A percentile compares a stretch with the other conserved stretches of the same genome.
These are phyloP conservation scores for Adelges cooleyi DNA, from an alignment of 1,140 invertebrate species.

Conservation along the genomic window DNA sequence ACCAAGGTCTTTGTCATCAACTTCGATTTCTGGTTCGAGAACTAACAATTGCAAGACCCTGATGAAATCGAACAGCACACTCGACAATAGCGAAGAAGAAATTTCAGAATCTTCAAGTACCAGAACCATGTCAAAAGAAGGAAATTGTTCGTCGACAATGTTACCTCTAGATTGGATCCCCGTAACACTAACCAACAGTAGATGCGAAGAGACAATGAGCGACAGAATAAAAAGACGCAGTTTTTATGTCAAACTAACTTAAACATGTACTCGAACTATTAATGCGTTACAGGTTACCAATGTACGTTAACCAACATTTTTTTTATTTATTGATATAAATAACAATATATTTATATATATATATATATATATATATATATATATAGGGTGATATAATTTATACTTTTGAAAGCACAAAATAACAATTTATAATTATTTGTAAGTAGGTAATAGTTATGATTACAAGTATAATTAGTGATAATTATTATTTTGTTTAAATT, in stretches of 20 bases:
- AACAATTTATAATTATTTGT: slow-evolving; percentile 3
- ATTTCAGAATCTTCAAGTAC: too few species aligned
- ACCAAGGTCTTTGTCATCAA: background rate
- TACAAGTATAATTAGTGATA: too few species aligned
- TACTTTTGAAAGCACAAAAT: background rate
- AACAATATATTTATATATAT: too few species aligned
- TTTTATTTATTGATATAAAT: background rate
- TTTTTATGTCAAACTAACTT: slow-evolving; percentile 47
- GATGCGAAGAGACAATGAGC: slow-evolving; percentile 55
- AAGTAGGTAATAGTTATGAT: background rate
- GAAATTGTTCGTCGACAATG: background rate
- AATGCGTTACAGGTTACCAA: background rate
- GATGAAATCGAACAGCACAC: background rate
- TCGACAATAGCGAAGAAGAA: background rate
- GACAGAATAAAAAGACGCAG: slow-evolving; percentile 77
- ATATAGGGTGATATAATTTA: background rate
- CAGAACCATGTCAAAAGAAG: background rate
- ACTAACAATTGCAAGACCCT: background rate
- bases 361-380: background rate
- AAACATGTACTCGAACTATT: background rate
- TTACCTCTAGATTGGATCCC: slow-evolving; percentile 34
- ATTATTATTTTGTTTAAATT: too few species aligned
- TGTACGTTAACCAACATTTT: background rate
- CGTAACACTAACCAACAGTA: background rate
- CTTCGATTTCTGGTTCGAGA: too few species aligned